Percentiles rank a stretch among this genome's conserved stretches.
phyloP scores from a whole-genome alignment of 2,113 vertebrate species.

The Neolamprologus falcicula region DNA sequence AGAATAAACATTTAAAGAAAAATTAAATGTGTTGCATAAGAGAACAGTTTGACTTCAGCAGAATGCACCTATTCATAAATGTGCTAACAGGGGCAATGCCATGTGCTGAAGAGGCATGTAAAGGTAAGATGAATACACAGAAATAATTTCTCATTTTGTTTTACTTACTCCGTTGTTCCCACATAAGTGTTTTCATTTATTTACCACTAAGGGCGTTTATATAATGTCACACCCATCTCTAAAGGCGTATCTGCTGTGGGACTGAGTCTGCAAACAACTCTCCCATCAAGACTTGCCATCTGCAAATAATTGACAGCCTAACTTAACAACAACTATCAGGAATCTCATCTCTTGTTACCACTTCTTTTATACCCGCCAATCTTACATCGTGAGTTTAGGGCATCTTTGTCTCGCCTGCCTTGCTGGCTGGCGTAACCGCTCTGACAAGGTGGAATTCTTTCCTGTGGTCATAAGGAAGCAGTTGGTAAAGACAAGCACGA shows the following conservation, averaged over 20 bases:
- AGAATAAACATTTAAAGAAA: not conserved
- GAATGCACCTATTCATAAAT: not conserved
- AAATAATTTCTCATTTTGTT: not conserved
- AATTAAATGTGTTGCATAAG: not conserved
- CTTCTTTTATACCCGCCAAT: not conserved
- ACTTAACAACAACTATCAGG: not conserved
- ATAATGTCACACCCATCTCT: not conserved
- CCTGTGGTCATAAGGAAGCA: conserved; percentile 24
- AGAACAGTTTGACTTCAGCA: not conserved
- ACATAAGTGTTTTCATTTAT: not conserved
- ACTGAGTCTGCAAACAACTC: not conserved
- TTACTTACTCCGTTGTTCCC: not conserved
- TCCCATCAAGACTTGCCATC: not conserved
- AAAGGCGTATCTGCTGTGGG: not conserved
- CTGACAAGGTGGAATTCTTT: not conserved
- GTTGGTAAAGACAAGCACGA: conserved; percentile 15
- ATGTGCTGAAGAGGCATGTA: not conserved
- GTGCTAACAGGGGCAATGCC: not conserved
- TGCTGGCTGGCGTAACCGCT: not conserved
- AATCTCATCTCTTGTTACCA: not conserved
- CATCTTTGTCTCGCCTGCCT: not conserved
- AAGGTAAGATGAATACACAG: not conserved
- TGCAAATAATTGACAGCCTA: not conserved
- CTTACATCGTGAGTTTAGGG: not conserved
- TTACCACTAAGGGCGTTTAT: not conserved